phyloP scores from a whole-genome alignment of 2,113 vertebrate species.

The Triplophysa rosa region DNA sequence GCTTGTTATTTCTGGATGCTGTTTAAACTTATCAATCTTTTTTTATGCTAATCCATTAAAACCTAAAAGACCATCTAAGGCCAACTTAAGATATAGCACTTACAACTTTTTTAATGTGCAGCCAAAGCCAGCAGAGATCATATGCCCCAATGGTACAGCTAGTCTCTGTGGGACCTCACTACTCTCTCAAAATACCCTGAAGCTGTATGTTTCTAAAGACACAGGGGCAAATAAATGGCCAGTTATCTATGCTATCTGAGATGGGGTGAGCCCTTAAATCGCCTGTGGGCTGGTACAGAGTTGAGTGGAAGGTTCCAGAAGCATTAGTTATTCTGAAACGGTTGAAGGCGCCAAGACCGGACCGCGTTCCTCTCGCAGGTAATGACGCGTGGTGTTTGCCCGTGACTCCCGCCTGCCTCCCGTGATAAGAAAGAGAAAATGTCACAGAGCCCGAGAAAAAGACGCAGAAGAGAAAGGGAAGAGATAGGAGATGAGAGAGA shows the following conservation, averaged over 20 bases:
- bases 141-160: not conserved
- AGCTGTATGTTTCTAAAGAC: slow-evolving; percentile 18
- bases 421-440: slow-evolving; percentile 54
- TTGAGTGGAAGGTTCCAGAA: slow-evolving; percentile 2
- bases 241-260: slow-evolving; percentile 16
- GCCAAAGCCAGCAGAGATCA: no score
- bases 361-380: slow-evolving; percentile 58
- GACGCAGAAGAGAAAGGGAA: not conserved
- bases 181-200: not conserved
- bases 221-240: slow-evolving; percentile 6
- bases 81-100: no score
- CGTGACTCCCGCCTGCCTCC: slow-evolving; percentile 49
- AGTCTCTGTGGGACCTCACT: not conserved
- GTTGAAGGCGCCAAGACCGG: slow-evolving; percentile 49
- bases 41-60: no score
- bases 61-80: no score
- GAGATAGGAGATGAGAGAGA: slow-evolving; percentile 1
- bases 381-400: slow-evolving; percentile 62
- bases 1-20: no score
- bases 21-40: no score
- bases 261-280: slow-evolving; percentile 5
- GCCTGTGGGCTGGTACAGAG: not conserved
- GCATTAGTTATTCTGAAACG: slow-evolving; percentile 56
- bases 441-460: slow-evolving; percentile 31
- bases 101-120: no score